Conservation (phyloP, 1,140 invertebrate genomes). For the Pseudachorutes palmiensis region DNA sequence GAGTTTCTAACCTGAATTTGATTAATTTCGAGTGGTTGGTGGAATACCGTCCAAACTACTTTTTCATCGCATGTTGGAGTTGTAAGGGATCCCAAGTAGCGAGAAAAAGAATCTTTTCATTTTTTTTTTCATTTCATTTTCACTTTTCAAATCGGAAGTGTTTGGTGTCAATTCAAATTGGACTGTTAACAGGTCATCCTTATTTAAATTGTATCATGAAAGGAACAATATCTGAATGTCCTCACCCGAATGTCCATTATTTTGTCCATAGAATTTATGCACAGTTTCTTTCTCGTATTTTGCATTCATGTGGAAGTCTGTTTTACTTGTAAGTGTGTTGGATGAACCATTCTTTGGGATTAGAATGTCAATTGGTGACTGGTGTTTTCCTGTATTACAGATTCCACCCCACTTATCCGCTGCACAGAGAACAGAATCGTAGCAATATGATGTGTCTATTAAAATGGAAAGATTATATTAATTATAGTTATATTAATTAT, state of each 20-base stretch:
- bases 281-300: background rate
- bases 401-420: background rate
- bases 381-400: slow-evolving; percentile 1
- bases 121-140: too few species aligned
- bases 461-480: too few species aligned
- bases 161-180: slow-evolving; percentile 11
- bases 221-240: too few species aligned
- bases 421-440: background rate
- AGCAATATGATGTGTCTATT: too few species aligned
- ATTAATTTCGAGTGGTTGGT: slow-evolving; percentile 37
- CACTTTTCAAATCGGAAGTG: too few species aligned
- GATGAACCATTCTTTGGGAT: background rate
- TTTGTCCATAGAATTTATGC: slow-evolving; percentile 11
- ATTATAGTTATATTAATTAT: too few species aligned
- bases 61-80: slow-evolving; percentile 45
- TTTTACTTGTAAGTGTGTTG: too few species aligned
- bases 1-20: slow-evolving; percentile 1
- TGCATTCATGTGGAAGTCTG: background rate
- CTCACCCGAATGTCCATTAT: slow-evolving; percentile 17
- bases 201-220: too few species aligned
- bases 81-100: slow-evolving; percentile 50
- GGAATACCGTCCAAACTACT: slow-evolving; percentile 49
- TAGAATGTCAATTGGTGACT: slow-evolving; percentile 10
- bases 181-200: too few species aligned
- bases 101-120: slow-evolving; percentile 40